Base-by-base conservation (phyloP, 2,113 vertebrate species). In the Alethe diademata region DNA sequence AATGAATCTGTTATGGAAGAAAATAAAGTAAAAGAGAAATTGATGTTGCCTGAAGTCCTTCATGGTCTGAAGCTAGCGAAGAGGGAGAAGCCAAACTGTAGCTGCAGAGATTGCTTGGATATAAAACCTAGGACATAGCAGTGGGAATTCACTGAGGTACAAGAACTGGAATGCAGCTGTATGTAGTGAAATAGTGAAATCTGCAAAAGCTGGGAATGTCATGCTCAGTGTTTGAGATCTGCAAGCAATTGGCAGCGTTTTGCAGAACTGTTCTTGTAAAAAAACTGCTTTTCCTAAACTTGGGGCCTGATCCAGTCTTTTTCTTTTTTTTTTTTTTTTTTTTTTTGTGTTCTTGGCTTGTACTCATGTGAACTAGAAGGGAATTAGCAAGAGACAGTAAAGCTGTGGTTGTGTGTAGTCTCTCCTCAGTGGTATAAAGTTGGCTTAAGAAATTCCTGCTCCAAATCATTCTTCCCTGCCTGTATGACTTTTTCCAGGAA, bases 121-220 rank as follows among this genome's bases (percentile, higher is more conserved):
- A 14, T 22, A 79, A 89, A 81, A 48, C 43, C 22, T 65, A 25
- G 67, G 28, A 29, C 75, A 24, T 81, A 60, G 60, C 76, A 92
- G 88, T 95, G 91, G 94, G 86, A 96, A 92, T 93, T 57, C 64
- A 13, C 14, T 80, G 38, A n/a, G 40, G 72, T 69, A 22, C 31
- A 62, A 47, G 50, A 74, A 58, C 18, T 43, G 73, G 89, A 96
- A 83, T 95, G 93, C 45, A 85, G 6, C 66, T 90, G 7, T 58
- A 62, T 76, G 45, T 73, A 86, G 56, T 42, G 82, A 86, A 54
- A 58, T 76, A 86, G 60, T 42, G 82, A 86, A 54, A 60, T 79
- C 43, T 88, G 78, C 64, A 76, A 54, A 90, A 87, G 65, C 86
- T 95, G 76, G 79, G 79, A 84, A 94, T 69, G 80, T 95, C 80